Conservation (phyloP, 2,888 invertebrate genomes). For the Sylvicola fuscatus region DNA sequence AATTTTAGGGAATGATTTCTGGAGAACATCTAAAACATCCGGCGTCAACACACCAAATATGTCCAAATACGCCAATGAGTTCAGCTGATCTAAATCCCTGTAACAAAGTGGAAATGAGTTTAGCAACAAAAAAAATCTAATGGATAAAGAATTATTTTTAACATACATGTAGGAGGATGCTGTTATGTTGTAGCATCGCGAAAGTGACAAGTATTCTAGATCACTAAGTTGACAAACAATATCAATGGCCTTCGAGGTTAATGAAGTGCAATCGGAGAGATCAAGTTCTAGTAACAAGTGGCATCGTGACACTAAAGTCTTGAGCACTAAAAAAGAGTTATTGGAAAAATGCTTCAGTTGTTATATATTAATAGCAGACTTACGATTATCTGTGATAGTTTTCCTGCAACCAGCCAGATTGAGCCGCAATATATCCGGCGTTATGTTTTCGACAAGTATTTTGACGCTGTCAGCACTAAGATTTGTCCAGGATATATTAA, state of each 20-base stretch:
- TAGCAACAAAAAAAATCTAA: constrained; percentile 3
- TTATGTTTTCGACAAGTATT: constrained; percentile 36
- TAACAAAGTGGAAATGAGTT: constrained; percentile 8
- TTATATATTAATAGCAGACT: constrained; percentile 17
- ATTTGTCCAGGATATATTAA: constrained; percentile 71
- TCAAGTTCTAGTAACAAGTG: constrained; percentile 62
- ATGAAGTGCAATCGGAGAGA: constrained; percentile 62
- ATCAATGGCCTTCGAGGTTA: constrained; percentile 39
- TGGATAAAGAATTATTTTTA: neutral
- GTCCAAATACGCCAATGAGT: constrained; percentile 50
- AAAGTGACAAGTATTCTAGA: constrained; percentile 56
- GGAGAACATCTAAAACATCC: constrained; percentile 29
- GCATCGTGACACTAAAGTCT: constrained; percentile 40
- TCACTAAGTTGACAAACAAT: constrained; percentile 34
- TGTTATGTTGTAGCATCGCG: constrained; percentile 62
- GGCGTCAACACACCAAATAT: constrained; percentile 59
- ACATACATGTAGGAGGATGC: constrained; percentile 46
- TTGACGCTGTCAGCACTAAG: constrained; percentile 37
- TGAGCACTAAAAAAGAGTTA: constrained; percentile 37
- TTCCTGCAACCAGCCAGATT: constrained; percentile 70
- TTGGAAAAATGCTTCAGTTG: constrained; percentile 3
- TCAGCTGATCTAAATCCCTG: constrained; percentile 37
- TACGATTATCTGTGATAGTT: constrained; percentile 52
- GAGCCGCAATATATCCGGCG: constrained; percentile 43
- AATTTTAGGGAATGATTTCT: constrained; percentile 33